Evolutionary conservation across 2,797 vertebrate species (phyloP).

Genomic region (Tokudaia muenninki): DNA sequence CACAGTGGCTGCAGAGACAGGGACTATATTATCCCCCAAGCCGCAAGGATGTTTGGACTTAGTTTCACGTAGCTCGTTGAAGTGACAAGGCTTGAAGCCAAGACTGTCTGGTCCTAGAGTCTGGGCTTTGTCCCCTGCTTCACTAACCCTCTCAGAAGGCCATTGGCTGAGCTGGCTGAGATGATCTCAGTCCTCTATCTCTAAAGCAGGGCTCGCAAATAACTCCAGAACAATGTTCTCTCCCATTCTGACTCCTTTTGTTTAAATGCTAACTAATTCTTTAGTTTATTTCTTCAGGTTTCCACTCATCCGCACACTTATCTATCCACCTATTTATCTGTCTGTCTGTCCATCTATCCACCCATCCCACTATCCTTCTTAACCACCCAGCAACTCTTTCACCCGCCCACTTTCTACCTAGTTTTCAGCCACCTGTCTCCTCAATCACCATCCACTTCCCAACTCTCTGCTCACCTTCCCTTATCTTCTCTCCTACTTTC

Average conservation of each 20-base stretch:
- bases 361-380: no score
- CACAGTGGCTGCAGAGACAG: background rate
- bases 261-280: background rate
- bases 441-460: no score
- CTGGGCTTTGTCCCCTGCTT: background rate
- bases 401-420: background rate
- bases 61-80: background rate
- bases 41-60: background rate
- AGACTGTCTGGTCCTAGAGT: background rate
- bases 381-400: background rate
- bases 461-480: rapidly evolving
- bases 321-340: background rate
- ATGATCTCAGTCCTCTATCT: background rate
- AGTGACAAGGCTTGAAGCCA: background rate
- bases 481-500: rapidly evolving
- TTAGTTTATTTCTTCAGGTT: background rate
- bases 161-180: background rate
- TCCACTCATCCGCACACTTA: background rate
- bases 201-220: background rate
- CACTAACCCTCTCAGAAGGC: background rate
- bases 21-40: background rate
- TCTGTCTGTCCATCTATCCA: background rate
- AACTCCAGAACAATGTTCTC: background rate
- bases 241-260: background rate
- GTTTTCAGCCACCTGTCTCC: background rate